Conservation (phyloP, 1,140 invertebrate genomes). For the Batillaria attramentaria region DNA sequence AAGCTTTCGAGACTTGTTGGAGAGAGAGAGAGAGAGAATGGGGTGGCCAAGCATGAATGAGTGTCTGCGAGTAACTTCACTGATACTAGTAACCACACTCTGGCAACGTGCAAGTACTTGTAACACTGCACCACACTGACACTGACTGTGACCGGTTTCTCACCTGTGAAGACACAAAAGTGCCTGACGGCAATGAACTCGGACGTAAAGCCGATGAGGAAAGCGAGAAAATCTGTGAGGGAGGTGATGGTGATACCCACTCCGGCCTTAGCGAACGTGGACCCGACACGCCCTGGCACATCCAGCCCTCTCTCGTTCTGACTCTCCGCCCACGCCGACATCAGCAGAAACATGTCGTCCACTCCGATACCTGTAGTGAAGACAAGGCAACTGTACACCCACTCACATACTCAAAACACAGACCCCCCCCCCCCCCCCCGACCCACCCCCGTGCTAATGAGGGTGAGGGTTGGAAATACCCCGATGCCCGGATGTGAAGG, state of each 20-base stretch:
- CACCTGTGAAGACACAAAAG: slow-evolving; percentile 96
- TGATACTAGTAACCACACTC: not conserved
- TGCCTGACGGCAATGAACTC: slow-evolving; percentile 95
- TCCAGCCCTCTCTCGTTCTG: slow-evolving; percentile 83
- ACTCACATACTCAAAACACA: too few species aligned
- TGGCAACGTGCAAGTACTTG: not conserved
- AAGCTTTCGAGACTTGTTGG: too few species aligned
- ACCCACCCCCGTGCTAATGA: too few species aligned
- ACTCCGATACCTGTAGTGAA: slow-evolving; percentile 88
- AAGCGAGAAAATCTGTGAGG: slow-evolving; percentile 93
- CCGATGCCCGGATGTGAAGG: too few species aligned
- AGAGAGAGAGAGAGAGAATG: too few species aligned
- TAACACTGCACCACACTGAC: not conserved
- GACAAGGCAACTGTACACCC: not conserved
- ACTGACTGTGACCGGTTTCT: too few species aligned
- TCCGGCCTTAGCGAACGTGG: slow-evolving; percentile 90
- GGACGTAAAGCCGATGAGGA: slow-evolving; percentile 94
- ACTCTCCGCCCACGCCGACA: slow-evolving; percentile 84
- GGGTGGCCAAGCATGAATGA: not conserved
- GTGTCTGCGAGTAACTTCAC: not conserved
- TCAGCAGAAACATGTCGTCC: slow-evolving; percentile 96
- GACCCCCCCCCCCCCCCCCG: too few species aligned
- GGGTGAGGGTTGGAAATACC: too few species aligned
- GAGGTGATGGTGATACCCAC: slow-evolving; percentile 98
- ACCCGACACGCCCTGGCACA: slow-evolving; percentile 87